A percentile compares a stretch with the other conserved stretches of the same genome.
Evolutionary conservation across 1,140 invertebrate genomes (phyloP).

Genomic region (Temnothorax curvispinosus): DNA sequence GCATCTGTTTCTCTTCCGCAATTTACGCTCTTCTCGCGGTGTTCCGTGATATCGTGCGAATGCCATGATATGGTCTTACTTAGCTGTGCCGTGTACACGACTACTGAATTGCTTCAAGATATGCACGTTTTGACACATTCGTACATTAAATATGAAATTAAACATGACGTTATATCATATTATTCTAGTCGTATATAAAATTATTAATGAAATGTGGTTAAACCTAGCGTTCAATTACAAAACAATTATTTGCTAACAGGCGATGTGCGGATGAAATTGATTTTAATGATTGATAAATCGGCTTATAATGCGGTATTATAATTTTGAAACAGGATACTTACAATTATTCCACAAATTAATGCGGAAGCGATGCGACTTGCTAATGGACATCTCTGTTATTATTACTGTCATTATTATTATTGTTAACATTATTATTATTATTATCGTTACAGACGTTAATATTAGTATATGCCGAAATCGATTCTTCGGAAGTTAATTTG

Average conservation of each 20-base stretch:
- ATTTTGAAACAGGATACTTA: constrained; percentile 57
- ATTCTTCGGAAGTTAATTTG: constrained; percentile 35
- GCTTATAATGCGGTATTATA: constrained; percentile 55
- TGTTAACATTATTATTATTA: background rate
- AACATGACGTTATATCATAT: constrained; percentile 15
- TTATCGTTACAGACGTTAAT: constrained; percentile 1
- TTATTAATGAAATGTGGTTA: constrained; percentile 49
- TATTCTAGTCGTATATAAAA: constrained; percentile 1
- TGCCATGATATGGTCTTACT: background rate
- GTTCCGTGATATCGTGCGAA: constrained; percentile 25
- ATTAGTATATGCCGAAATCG: constrained; percentile 18
- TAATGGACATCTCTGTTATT: constrained; percentile 44
- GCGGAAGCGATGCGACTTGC: constrained; percentile 9
- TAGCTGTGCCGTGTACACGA: background rate
- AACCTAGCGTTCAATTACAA: constrained; percentile 45
- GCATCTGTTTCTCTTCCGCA: constrained; percentile 63
- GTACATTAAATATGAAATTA: constrained; percentile 26
- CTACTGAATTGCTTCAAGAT: background rate
- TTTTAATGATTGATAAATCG: constrained; percentile 65
- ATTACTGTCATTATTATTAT: background rate
- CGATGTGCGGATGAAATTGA: constrained; percentile 47
- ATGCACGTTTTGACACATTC: background rate
- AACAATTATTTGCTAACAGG: constrained; percentile 49
- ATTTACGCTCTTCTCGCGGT: constrained; percentile 52
- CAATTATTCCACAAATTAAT: constrained; percentile 46